A percentile compares a stretch with the other conserved stretches of the same genome.
Conservation (phyloP, 2,113 vertebrate species). For the Halichoerus grypus region DNA sequence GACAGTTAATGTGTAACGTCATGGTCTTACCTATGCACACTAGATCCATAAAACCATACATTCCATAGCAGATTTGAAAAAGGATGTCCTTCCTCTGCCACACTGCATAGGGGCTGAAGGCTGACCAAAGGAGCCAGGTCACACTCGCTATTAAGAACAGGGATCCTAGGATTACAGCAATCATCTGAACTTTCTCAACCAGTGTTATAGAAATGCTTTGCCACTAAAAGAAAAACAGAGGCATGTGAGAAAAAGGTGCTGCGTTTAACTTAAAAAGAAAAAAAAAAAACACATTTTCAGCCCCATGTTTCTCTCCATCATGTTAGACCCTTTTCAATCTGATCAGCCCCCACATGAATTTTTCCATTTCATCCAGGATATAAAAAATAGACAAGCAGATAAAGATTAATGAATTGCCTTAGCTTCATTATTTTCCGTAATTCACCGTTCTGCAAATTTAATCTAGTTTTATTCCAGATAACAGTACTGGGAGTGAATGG, state of each 20-base stretch:
- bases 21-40: conserved; percentile 95
- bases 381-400: conserved; percentile 61
- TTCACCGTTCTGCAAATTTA: conserved; percentile 64
- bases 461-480: conserved; percentile 61
- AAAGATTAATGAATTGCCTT: conserved; percentile 68
- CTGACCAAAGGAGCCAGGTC: conserved; percentile 98
- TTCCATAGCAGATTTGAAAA: conserved; percentile 98
- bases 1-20: conserved; percentile 80
- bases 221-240: conserved; percentile 93
- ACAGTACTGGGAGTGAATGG: conserved; percentile 21
- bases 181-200: conserved; percentile 99
- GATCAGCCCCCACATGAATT: conserved; percentile 15
- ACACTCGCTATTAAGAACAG: conserved; percentile 97
- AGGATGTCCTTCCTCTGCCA: conserved; percentile 97
- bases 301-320: conserved; percentile 72
- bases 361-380: conserved; percentile 53
- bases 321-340: conserved; percentile 61
- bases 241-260: conserved; percentile 85
- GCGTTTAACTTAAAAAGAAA: conserved; percentile 46
- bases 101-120: conserved; percentile 95
- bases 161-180: conserved; percentile 96
- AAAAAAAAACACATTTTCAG: conserved; percentile 78
- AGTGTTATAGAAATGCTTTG: conserved; percentile 97
- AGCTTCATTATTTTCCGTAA: conserved; percentile 65
- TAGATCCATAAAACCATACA: conserved; percentile 99